Conservation (phyloP, 2,113 vertebrate species). For the Anolis carolinensis region DNA sequence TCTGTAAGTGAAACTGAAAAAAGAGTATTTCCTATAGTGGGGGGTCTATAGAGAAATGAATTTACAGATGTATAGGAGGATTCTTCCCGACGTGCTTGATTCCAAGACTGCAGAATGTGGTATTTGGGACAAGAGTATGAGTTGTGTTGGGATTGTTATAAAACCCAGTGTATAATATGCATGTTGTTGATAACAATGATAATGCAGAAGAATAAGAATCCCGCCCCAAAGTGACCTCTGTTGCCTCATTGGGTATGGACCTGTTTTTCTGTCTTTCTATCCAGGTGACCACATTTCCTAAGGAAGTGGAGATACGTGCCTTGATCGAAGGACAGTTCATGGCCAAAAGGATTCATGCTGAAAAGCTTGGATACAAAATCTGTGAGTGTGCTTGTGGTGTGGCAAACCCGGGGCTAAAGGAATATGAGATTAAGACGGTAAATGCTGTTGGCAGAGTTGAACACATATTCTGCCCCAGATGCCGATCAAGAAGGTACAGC, state of each 20-base stretch:
- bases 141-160: background rate
- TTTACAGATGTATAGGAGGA: too few species aligned
- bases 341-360: constrained; percentile 91
- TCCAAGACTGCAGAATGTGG: constrained; percentile 21
- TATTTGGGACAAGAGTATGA: background rate
- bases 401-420: background rate
- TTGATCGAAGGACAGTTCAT: constrained; percentile 95
- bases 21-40: constrained; percentile 11
- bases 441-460: background rate
- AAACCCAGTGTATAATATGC: background rate
- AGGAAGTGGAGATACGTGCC: constrained; percentile 86
- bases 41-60: background rate
- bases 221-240: too few species aligned
- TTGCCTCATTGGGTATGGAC: background rate
- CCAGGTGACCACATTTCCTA: constrained; percentile 80
- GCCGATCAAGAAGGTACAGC: background rate
- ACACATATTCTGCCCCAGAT: background rate
- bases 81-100: background rate
- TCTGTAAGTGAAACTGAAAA: constrained; percentile 23
- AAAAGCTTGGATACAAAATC: constrained; percentile 90
- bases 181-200: too few species aligned
- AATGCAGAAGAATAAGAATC: too few species aligned
- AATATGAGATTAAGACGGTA: background rate
- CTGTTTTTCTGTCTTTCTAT: constrained; percentile 34
- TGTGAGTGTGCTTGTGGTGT: constrained; percentile 77